phyloP scores from a whole-genome alignment of 1,140 invertebrate species.

The Gonatopus flavifemur region DNA sequence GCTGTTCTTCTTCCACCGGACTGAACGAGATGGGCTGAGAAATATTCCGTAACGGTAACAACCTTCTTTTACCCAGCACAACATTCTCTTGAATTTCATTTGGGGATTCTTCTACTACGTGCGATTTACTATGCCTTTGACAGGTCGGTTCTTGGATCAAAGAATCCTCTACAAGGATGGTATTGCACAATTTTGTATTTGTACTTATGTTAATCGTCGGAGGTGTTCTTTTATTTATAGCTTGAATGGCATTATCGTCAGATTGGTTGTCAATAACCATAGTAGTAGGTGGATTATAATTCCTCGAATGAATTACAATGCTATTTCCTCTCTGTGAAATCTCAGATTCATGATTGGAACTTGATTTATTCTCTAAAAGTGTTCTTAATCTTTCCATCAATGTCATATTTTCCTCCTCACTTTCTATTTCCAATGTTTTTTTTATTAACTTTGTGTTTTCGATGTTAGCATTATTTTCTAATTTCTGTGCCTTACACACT shows the following conservation, averaged over 20 bases:
- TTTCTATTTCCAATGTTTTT: too few species aligned
- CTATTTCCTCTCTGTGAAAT: constrained; percentile 11
- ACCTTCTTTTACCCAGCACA: constrained; percentile 33
- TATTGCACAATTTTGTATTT: neutral
- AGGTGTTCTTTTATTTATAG: neutral
- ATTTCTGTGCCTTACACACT: too few species aligned
- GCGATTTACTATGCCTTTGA: neutral
- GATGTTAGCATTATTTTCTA: too few species aligned
- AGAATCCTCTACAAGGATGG: constrained; percentile 5
- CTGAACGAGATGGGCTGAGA: constrained; percentile 38
- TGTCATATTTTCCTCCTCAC: too few species aligned
- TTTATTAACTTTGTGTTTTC: too few species aligned
- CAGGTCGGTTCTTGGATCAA: neutral
- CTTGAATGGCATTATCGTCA: neutral
- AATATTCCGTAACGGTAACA: constrained; percentile 31
- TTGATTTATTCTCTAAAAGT: too few species aligned
- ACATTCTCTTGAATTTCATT: constrained; percentile 16
- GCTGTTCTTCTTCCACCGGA: constrained; percentile 22
- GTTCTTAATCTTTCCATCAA: too few species aligned
- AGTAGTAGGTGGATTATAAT: neutral
- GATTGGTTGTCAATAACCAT: neutral
- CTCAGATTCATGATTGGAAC: neutral
- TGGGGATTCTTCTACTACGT: constrained; percentile 27
- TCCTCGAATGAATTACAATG: neutral
- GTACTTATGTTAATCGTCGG: neutral